Percentiles rank a stretch among this genome's conserved stretches.
Evolutionary conservation across 92 coral and sea anemone species (phyloP).

Genomic region (Blastomussa wellsi): DNA sequence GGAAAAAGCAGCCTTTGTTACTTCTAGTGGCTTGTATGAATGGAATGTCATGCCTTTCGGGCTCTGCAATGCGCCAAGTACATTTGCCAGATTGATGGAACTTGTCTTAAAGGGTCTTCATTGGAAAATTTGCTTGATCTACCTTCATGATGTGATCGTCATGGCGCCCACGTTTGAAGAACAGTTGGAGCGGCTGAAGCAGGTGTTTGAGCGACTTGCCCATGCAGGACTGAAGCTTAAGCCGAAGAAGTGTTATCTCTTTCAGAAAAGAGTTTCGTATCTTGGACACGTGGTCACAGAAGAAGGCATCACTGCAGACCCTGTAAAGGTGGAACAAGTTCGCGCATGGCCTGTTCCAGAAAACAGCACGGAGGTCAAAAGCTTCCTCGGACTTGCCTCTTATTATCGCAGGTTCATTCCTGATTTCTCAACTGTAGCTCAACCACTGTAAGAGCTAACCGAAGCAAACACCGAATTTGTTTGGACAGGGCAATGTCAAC

Average conservation of each 20-base stretch:
- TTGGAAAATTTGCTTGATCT: constrained; percentile 38
- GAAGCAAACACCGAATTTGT: constrained; percentile 39
- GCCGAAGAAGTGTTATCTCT: constrained; percentile 38
- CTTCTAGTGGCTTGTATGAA: constrained; percentile 27
- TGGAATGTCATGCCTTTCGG: constrained; percentile 40
- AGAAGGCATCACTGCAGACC: constrained; percentile 44
- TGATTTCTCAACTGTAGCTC: too few relatives aligned
- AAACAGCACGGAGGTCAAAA: constrained; percentile 36
- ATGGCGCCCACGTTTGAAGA: constrained; percentile 35
- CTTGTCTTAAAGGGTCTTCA: constrained; percentile 30
- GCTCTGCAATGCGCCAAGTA: constrained; percentile 24
- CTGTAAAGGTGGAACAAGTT: constrained; percentile 35
- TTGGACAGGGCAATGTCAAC: constrained; percentile 36
- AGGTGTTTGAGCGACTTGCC: constrained; percentile 36
- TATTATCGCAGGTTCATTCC: constrained; percentile 52
- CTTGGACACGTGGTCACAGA: constrained; percentile 58
- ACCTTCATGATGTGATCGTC: constrained; percentile 45
- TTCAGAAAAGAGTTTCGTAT: constrained; percentile 38
- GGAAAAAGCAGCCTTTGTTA: constrained; percentile 17
- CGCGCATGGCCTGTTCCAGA: constrained; percentile 38
- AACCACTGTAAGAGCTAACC: constrained; percentile 51
- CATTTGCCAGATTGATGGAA: constrained; percentile 44
- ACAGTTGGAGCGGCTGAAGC: constrained; percentile 22
- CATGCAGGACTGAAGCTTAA: constrained; percentile 48
- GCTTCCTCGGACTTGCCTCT: constrained; percentile 55